Percentiles rank a stretch among this genome's conserved stretches.
These are phyloP conservation scores for Cosmopolites sordidus DNA, from an alignment of 2,888 invertebrate genomes.

Conservation along the genomic window DNA sequence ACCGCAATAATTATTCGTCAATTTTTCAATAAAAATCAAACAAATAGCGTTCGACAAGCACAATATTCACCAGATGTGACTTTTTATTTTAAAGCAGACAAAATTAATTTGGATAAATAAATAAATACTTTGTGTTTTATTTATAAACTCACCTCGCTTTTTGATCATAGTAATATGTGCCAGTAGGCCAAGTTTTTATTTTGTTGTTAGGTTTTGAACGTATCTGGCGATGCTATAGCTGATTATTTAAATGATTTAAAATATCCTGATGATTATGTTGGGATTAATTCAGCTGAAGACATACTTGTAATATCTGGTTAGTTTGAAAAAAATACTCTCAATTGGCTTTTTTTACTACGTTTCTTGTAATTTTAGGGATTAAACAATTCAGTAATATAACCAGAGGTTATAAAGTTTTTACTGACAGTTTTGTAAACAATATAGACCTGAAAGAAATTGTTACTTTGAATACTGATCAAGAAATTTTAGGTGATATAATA, in stretches of 20 bases:
- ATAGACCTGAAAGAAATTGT: slow-evolving; percentile 50
- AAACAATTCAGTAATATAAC: slow-evolving; percentile 51
- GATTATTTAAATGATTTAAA: slow-evolving; percentile 49
- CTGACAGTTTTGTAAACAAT: slow-evolving; percentile 48
- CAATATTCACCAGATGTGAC: too few species aligned
- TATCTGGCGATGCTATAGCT: slow-evolving; percentile 41
- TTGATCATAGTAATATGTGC: too few species aligned
- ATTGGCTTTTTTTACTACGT: neutral
- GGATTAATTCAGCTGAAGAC: slow-evolving; percentile 39
- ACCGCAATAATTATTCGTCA: too few species aligned
- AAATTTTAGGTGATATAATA: slow-evolving; percentile 47
- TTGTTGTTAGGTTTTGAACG: slow-evolving; percentile 43
- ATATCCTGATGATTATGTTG: slow-evolving; percentile 54
- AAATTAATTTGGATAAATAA: too few species aligned
- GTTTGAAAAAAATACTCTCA: slow-evolving; percentile 13
- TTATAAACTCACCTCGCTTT: too few species aligned
- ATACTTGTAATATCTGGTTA: slow-evolving; percentile 45
- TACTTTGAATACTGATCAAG: slow-evolving; percentile 24
- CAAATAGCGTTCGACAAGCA: too few species aligned
- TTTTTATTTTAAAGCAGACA: too few species aligned
- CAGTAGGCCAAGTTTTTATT: neutral
- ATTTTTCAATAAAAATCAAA: too few species aligned
- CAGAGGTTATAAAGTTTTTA: slow-evolving; percentile 43
- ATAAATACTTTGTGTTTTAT: too few species aligned
- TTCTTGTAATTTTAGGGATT: slow-evolving; percentile 40